Evolutionary conservation across 23 tunicate species (phyloP), one percentile per base, ranked within the genome.

Genomic region (Styela clava): DNA sequence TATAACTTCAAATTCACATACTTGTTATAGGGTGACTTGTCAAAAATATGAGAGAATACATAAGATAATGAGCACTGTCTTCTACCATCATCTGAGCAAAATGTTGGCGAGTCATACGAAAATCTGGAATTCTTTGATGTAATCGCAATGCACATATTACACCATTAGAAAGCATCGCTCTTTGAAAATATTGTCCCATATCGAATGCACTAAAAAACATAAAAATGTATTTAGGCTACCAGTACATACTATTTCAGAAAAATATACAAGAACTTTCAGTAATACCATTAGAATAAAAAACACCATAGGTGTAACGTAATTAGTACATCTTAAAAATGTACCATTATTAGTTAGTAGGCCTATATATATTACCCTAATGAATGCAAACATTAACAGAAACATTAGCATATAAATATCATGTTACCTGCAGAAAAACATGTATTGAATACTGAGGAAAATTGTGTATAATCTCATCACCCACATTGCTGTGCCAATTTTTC

Each of bases 341-440:
- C n/a, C n/a, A n/a, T n/a, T n/a, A n/a, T n/a, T n/a, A n/a, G n/a
- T n/a, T n/a, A n/a, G n/a, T n/a, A n/a, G n/a, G n/a, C n/a, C n/a
- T n/a, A n/a, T n/a, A n/a, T n/a, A n/a, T n/a, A n/a, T n/a, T n/a
- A n/a, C n/a, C n/a, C n/a, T n/a, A n/a, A n/a, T n/a, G n/a, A n/a
- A n/a, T n/a, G n/a, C n/a, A n/a, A n/a, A n/a, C n/a, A n/a, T n/a
- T n/a, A n/a, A n/a, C n/a, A n/a, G n/a, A n/a, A n/a, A n/a, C n/a
- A n/a, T n/a, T n/a, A n/a, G n/a, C n/a, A n/a, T n/a, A n/a, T n/a
- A n/a, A n/a, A n/a, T n/a, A n/a, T n/a, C n/a, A n/a, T n/a, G n/a
- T n/a, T 81, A 91, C 97, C 85, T 91, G 97, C 86, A 87, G 77
- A 92, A 87, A 37, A 92, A 92, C 84, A 83, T 61, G 79, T 62